These are phyloP conservation scores for Stenolophus ochropezus DNA, from an alignment of 2,888 invertebrate genomes.

Conservation along the genomic window DNA sequence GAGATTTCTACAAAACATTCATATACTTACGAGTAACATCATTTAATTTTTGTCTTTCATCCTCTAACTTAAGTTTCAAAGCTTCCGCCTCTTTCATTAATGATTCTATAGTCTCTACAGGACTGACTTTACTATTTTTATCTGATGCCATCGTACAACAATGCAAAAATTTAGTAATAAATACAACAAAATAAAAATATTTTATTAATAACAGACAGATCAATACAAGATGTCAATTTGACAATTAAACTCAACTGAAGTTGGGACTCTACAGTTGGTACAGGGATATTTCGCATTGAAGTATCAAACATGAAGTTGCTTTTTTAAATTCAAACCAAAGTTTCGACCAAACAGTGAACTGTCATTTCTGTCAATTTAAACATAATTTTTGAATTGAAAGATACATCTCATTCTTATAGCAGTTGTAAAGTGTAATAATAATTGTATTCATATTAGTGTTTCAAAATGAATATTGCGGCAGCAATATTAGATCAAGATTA, in stretches of 20 bases:
- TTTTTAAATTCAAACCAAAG: conserved; percentile 30
- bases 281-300: neutral
- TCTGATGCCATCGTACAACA: conserved; percentile 50
- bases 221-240: conserved; percentile 51
- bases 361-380: neutral
- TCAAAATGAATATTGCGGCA: neutral
- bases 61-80: conserved; percentile 94
- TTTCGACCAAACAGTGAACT: neutral
- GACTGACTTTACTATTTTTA: conserved; percentile 68
- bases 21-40: conserved; percentile 91
- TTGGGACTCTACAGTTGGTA: neutral
- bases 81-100: conserved; percentile 93
- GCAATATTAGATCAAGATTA: conserved; percentile 3
- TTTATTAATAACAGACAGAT: conserved; percentile 34
- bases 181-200: conserved; percentile 31
- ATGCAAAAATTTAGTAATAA: conserved; percentile 14
- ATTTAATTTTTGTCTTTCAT: conserved; percentile 97
- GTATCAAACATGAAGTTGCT: neutral
- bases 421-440: neutral
- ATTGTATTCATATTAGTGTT: neutral
- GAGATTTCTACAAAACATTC: conserved; percentile 9
- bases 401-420: neutral
- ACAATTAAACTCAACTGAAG: conserved; percentile 43
- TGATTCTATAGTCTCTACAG: conserved; percentile 84
- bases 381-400: neutral